Evolutionary conservation across 2,113 vertebrate species (phyloP).

Genomic region (Nipponia nippon): DNA sequence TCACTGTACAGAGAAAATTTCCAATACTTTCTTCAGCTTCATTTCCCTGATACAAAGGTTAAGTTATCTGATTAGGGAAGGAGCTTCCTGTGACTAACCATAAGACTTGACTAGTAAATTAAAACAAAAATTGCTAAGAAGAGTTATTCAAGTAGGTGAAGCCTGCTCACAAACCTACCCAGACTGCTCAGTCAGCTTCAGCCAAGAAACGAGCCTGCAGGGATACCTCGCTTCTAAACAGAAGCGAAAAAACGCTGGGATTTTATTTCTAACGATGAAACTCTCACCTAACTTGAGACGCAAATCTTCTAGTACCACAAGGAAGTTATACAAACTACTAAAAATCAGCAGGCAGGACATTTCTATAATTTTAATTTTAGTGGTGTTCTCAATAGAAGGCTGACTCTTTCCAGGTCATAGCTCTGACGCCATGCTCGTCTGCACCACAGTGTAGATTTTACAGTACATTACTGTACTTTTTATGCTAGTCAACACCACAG

Average conservation of each 20-base stretch:
- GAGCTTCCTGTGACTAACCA: background rate
- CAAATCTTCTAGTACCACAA: background rate
- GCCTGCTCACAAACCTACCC: background rate
- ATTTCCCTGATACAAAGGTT: background rate
- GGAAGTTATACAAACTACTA: background rate
- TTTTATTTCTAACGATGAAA: background rate
- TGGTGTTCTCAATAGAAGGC: background rate
- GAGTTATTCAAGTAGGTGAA: background rate
- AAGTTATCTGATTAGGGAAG: background rate
- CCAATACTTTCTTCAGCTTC: background rate
- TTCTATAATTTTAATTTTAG: background rate
- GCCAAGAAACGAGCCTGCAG: background rate
- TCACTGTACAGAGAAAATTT: background rate
- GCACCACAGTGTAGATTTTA: background rate
- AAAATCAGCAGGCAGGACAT: background rate
- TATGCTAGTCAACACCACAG: background rate
- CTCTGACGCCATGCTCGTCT: accelerated
- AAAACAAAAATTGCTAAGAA: background rate
- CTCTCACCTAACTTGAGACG: background rate
- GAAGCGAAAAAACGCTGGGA: background rate
- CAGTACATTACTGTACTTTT: background rate
- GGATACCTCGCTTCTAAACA: background rate
- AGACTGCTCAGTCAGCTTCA: background rate
- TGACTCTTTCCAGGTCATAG: background rate
- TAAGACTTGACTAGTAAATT: background rate